These are phyloP conservation scores for Sterrhoptilus dennistouni DNA, from an alignment of 2,113 vertebrate species.

Conservation along the genomic window DNA sequence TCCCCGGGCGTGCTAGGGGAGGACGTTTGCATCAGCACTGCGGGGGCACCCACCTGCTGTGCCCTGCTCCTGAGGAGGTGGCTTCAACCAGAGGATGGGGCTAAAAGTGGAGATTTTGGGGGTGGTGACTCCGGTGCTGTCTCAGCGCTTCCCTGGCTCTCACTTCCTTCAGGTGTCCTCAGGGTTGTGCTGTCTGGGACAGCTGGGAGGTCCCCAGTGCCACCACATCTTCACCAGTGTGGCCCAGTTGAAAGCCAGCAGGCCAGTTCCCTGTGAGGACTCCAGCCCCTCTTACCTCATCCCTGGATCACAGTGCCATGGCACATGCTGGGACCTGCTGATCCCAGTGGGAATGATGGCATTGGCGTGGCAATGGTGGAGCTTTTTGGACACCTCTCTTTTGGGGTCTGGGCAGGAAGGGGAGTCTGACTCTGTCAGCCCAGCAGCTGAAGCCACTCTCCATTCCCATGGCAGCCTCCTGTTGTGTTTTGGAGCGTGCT, in stretches of 20 bases:
- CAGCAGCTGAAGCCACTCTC: accelerated
- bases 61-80: background rate
- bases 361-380: accelerated
- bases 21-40: background rate
- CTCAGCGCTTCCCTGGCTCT: background rate
- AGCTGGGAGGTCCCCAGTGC: background rate
- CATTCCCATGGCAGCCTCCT: accelerated
- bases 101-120: background rate
- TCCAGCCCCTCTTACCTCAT: background rate
- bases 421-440: background rate
- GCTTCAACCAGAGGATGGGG: background rate
- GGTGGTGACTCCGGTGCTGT: accelerated
- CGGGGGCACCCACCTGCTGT: background rate
- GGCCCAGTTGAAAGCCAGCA: background rate
- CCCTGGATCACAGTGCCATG: accelerated
- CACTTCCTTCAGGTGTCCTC: accelerated
- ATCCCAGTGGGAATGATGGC: accelerated
- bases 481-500: accelerated
- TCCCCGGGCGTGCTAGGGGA: background rate
- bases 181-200: accelerated
- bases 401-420: background rate
- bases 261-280: background rate
- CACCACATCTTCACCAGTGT: background rate
- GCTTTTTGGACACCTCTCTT: background rate
- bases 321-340: background rate